Percentiles rank a stretch among this genome's conserved stretches.
phyloP scores from a whole-genome alignment of 2,113 vertebrate genomes.

The Turdus rufiventris region DNA sequence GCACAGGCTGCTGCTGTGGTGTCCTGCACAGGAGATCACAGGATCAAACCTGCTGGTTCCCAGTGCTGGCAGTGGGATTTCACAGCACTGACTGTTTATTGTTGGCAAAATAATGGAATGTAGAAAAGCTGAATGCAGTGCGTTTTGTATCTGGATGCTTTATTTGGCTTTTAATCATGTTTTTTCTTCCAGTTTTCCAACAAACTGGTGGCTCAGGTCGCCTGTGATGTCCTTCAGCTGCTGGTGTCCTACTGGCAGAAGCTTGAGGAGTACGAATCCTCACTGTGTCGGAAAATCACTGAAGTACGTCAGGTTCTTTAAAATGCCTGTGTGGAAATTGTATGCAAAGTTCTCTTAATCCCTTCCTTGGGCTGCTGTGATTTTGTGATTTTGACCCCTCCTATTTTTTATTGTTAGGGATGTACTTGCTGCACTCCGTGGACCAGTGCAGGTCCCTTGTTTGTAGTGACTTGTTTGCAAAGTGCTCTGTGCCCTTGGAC shows the following conservation, averaged over 20 bases:
- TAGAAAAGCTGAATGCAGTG: background rate
- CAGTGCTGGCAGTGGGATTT: background rate
- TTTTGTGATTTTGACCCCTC: background rate
- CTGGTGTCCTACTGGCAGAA: conserved; percentile 92
- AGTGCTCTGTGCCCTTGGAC: background rate
- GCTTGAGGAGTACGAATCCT: conserved; percentile 82
- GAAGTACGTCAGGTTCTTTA: conserved; percentile 76
- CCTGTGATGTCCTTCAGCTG: conserved; percentile 92
- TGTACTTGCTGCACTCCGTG: background rate
- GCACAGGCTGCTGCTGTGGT: background rate
- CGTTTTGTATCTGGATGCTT: background rate
- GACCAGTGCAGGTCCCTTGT: background rate
- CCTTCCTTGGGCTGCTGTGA: background rate
- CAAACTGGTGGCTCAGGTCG: conserved; percentile 90
- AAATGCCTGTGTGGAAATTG: background rate
- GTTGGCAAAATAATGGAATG: background rate
- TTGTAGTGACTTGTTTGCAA: background rate
- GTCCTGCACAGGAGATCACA: background rate
- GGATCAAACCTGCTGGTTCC: background rate
- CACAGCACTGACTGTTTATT: background rate
- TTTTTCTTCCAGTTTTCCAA: conserved; percentile 85
- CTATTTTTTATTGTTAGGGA: background rate
- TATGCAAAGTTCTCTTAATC: background rate
- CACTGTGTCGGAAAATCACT: conserved; percentile 89
- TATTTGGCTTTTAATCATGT: background rate